These are phyloP conservation scores for Chelonia mydas DNA, from an alignment of 2,797 vertebrate species.

Conservation along the genomic window DNA sequence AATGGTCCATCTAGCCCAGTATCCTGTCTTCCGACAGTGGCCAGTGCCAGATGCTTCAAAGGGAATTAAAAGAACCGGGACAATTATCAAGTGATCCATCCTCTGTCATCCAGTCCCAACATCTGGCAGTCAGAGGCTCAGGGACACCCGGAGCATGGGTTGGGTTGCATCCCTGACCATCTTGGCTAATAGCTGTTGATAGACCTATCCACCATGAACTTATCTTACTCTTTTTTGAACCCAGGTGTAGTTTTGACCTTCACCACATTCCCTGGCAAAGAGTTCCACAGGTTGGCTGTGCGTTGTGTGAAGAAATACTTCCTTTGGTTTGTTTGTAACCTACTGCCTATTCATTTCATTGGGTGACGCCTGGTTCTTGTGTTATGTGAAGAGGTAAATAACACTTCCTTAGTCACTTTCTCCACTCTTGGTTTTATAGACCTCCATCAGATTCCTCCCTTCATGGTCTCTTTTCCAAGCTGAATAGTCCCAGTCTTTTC, in stretches of 20 bases:
- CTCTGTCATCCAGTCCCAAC: not conserved
- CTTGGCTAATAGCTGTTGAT: not conserved
- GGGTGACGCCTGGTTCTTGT: not conserved
- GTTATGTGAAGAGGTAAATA: not conserved
- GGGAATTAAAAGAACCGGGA: not conserved
- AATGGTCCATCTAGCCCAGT: not conserved
- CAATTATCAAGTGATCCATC: not conserved
- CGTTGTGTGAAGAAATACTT: not conserved
- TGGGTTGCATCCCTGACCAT: not conserved
- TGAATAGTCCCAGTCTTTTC: not conserved
- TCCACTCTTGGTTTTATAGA: not conserved
- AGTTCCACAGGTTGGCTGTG: not conserved
- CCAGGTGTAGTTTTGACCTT: not conserved
- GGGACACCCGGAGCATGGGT: not conserved
- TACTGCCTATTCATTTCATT: not conserved
- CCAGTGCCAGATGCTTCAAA: not conserved
- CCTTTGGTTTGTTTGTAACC: not conserved
- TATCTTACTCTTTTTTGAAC: not conserved
- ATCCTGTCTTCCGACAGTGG: not conserved
- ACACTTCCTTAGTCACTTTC: not conserved
- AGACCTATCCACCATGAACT: not conserved
- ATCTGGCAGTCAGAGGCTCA: not conserved
- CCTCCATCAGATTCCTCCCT: not conserved
- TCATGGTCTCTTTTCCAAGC: not conserved
- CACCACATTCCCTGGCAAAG: not conserved